phyloP scores from a whole-genome alignment of 2,797 vertebrate genomes.

The Gymnocypris eckloni region DNA sequence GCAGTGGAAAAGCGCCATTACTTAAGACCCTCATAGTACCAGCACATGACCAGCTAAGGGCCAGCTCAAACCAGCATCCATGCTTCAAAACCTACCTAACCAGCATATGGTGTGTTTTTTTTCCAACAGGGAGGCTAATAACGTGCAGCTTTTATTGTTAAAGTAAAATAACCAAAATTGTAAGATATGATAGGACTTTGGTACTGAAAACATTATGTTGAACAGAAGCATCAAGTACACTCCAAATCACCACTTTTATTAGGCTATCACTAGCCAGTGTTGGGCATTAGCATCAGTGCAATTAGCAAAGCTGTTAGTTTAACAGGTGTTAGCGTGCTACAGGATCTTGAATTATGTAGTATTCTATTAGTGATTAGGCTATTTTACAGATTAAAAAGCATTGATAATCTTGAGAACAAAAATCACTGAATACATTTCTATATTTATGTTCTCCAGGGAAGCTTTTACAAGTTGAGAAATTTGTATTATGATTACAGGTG shows the following conservation, averaged over 20 bases:
- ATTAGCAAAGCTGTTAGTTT: neutral
- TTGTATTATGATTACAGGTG: neutral
- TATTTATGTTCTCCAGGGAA: neutral
- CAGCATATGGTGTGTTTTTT: too few relatives aligned
- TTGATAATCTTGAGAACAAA: neutral
- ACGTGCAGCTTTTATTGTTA: neutral
- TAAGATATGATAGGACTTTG: neutral
- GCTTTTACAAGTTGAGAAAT: neutral
- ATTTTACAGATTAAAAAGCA: neutral
- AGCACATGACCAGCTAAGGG: too few relatives aligned
- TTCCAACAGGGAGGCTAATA: neutral
- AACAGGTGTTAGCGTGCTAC: neutral
- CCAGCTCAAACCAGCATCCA: too few relatives aligned
- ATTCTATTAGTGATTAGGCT: neutral
- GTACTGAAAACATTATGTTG: neutral
- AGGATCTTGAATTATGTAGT: neutral
- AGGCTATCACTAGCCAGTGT: neutral
- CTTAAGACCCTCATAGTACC: too few relatives aligned
- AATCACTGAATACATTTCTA: neutral
- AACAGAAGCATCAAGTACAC: neutral
- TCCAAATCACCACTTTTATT: neutral
- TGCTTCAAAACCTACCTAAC: too few relatives aligned
- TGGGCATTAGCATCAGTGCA: neutral
- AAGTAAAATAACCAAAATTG: neutral
- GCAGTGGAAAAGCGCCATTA: too few relatives aligned